A percentile compares a stretch with the other conserved stretches of the same genome.
Evolutionary conservation across 1,140 invertebrate species (phyloP).

Genomic region (Patella vulgata): DNA sequence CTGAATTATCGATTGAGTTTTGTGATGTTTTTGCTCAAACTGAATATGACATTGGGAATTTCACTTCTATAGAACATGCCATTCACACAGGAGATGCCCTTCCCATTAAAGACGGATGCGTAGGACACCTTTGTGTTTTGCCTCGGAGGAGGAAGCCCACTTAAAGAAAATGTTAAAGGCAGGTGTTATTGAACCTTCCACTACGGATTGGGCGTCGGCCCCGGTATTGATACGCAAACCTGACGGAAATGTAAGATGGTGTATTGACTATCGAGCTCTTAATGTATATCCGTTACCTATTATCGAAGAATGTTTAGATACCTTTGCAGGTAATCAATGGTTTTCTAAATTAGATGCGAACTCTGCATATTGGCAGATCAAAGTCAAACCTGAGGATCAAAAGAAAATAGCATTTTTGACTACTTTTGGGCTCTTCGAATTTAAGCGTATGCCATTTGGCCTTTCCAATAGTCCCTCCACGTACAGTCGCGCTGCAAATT

Average conservation of each 20-base stretch:
- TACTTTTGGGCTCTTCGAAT: constrained; percentile 30
- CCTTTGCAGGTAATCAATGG: constrained; percentile 3
- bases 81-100: too few relatives aligned
- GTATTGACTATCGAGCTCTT: neutral
- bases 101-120: too few relatives aligned
- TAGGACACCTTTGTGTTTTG: neutral
- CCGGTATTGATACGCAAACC: neutral
- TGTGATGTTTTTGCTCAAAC: too few relatives aligned
- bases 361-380: too few relatives aligned
- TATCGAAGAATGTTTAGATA: constrained; percentile 27
- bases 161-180: too few relatives aligned
- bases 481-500: too few relatives aligned
- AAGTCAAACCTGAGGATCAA: constrained; percentile 2
- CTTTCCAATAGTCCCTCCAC: constrained; percentile 35
- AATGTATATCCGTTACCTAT: constrained; percentile 20
- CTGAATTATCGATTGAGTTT: neutral
- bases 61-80: neutral
- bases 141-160: neutral
- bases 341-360: constrained; percentile 25
- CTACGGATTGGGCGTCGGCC: neutral
- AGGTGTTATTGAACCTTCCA: neutral
- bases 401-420: constrained; percentile 33
- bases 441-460: constrained; percentile 28
- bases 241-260: too few relatives aligned
- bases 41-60: neutral